Percentiles rank a stretch among this genome's conserved stretches.
These are phyloP conservation scores for Archivesica marissinica DNA, from an alignment of 1,140 invertebrate species.

Conservation along the genomic window DNA sequence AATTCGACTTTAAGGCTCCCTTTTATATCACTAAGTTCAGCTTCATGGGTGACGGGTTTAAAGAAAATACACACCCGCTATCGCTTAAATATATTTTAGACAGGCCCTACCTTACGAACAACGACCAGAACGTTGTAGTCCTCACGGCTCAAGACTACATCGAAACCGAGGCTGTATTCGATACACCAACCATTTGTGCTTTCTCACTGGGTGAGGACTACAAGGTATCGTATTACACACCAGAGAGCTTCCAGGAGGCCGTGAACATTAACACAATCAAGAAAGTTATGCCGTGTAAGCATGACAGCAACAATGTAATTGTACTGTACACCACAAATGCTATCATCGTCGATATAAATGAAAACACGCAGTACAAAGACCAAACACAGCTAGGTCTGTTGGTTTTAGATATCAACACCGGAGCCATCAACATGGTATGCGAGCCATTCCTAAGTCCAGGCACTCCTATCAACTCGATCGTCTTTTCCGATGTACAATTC, in stretches of 20 bases:
- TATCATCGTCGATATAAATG: constrained; percentile 40
- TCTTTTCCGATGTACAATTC: constrained; percentile 74
- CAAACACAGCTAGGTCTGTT: constrained; percentile 69
- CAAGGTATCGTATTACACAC: constrained; percentile 73
- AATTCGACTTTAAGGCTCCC: constrained; percentile 69
- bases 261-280: constrained; percentile 74
- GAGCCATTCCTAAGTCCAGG: constrained; percentile 74
- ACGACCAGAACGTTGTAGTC: constrained; percentile 78
- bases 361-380: constrained; percentile 16
- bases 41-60: constrained; percentile 68
- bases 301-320: constrained; percentile 69
- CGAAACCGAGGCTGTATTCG: constrained; percentile 61
- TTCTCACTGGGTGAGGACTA: constrained; percentile 74
- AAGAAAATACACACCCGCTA: constrained; percentile 69
- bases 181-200: constrained; percentile 74
- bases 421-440: constrained; percentile 72
- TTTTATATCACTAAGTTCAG: constrained; percentile 73
- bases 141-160: constrained; percentile 76
- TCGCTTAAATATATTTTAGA: constrained; percentile 70
- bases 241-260: constrained; percentile 72
- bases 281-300: constrained; percentile 70
- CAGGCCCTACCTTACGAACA: constrained; percentile 77
- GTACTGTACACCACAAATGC: constrained; percentile 72
- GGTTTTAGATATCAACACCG: constrained; percentile 75
- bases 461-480: constrained; percentile 58